Evolutionary conservation across 2,113 vertebrate species (phyloP).

Genomic region (Sminthopsis crassicaudata): DNA sequence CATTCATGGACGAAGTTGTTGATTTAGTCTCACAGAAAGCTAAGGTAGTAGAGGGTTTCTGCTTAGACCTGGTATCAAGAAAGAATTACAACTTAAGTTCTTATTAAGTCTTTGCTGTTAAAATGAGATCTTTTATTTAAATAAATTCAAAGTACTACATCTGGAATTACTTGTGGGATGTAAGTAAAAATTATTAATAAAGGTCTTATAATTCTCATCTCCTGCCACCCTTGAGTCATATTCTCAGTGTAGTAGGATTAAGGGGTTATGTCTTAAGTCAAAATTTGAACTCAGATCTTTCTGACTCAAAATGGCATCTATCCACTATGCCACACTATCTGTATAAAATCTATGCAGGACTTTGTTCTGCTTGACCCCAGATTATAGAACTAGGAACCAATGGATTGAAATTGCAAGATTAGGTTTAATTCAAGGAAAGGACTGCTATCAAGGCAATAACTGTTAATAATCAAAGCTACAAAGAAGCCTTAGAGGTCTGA

Average conservation of each 20-base stretch:
- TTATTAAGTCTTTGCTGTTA: not conserved
- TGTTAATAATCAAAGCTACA: not conserved
- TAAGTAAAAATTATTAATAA: not conserved
- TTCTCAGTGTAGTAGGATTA: not conserved
- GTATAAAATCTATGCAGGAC: not conserved
- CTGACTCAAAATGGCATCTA: not conserved
- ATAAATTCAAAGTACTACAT: not conserved
- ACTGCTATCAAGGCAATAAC: not conserved
- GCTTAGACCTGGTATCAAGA: not conserved
- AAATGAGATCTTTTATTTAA: slow-evolving; percentile 4
- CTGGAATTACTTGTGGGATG: not conserved
- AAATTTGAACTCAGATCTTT: not conserved
- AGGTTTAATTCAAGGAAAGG: not conserved
- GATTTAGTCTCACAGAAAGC: not conserved
- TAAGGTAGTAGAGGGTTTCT: not conserved
- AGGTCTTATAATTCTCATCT: not conserved
- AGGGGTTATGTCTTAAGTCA: not conserved
- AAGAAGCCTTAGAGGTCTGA: not conserved
- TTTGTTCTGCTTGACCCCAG: not conserved
- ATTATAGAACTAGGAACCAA: not conserved
- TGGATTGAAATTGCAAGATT: not conserved
- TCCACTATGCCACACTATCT: not conserved
- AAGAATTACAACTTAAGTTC: not conserved
- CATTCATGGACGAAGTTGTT: not conserved
- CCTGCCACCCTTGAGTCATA: not conserved